Evolutionary conservation across 2,888 invertebrate genomes (phyloP), one percentile per base, ranked within the genome.

Genomic region (Theretra japonica): DNA sequence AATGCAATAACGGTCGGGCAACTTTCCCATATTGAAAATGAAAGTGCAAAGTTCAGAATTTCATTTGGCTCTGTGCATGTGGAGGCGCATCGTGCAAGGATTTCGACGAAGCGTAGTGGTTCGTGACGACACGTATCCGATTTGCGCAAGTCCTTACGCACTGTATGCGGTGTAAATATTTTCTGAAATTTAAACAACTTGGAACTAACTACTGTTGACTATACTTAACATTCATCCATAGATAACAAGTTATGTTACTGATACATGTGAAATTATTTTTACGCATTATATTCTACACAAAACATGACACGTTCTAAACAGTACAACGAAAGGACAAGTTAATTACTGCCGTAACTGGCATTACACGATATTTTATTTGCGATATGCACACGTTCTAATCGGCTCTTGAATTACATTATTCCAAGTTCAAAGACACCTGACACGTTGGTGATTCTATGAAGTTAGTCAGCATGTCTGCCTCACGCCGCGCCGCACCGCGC

Each of bases 91-190:
- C 72, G 78, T 71, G 76, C 74, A 78, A 78, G 83, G 81, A 84
- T 88, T 90, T 90, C 89, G 86, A 81, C 82, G 88, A 89, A 90
- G 86, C 80, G 86, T 87, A 87, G 70, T 88, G 87, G 82, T 84
- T 86, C 87, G 88, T 90, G 86, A 88, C 88, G 86, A 85, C 81
- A 80, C 83, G 84, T 84, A 86, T 86, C 87, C 85, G 83, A 84
- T 80, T 89, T 89, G 82, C 77, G 86, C 85, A 91, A 90, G 85
- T 87, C 86, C 87, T 87, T 82, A 76, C 76, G 80, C 83, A 77
- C 53, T 53, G 78, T 82, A 82, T 81, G 53, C 25, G 2, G 53
- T 25, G 25, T 59, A 23, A 30, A 41, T 62, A 65, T 65, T 65
- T 65, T 65, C 23, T n/a, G 19, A 6, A n/a, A 53, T 17, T 19